Conservation (phyloP, 2,888 invertebrate genomes). For the Drosophila paramelanica region DNA sequence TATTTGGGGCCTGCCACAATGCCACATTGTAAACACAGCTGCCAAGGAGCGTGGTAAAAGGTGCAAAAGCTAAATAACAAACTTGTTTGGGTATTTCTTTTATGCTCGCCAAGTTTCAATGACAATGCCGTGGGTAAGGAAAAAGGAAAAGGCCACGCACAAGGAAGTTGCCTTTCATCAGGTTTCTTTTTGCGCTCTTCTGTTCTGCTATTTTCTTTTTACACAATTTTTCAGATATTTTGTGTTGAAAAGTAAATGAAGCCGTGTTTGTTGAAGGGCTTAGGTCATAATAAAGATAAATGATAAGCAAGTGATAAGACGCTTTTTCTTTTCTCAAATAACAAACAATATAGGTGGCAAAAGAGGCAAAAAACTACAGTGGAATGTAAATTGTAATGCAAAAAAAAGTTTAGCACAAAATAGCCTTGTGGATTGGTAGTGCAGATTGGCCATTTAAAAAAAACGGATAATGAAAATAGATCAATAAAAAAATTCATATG, state of each 20-base stretch:
- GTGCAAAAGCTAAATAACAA: slow-evolving; percentile 78
- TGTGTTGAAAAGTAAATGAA: slow-evolving; percentile 77
- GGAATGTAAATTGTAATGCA: background rate
- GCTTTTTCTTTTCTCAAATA: slow-evolving; percentile 47
- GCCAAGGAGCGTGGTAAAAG: slow-evolving; percentile 54
- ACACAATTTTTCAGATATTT: slow-evolving; percentile 39
- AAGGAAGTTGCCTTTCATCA: slow-evolving; percentile 75
- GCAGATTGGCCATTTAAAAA: too few species aligned
- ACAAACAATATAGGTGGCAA: slow-evolving; percentile 46
- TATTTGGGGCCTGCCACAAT: slow-evolving; percentile 33
- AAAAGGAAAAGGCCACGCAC: slow-evolving; percentile 74
- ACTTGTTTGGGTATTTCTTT: slow-evolving; percentile 70
- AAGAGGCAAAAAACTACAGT: slow-evolving; percentile 32
- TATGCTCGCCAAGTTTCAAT: slow-evolving; percentile 66
- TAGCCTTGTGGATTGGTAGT: too few species aligned
- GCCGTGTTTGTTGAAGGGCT: slow-evolving; percentile 77
- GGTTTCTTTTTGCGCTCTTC: slow-evolving; percentile 30
- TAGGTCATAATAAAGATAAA: slow-evolving; percentile 79
- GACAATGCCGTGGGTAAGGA: slow-evolving; percentile 60
- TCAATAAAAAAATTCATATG: too few species aligned
- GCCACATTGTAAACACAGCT: slow-evolving; percentile 57
- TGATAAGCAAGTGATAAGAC: slow-evolving; percentile 80
- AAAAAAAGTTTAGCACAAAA: too few species aligned
- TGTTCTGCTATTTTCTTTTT: slow-evolving; percentile 35
- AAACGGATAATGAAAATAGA: too few species aligned